Evolutionary conservation across 2,797 vertebrate species (phyloP), one percentile per base, ranked within the genome.

Genomic region (Cuniculus paca): DNA sequence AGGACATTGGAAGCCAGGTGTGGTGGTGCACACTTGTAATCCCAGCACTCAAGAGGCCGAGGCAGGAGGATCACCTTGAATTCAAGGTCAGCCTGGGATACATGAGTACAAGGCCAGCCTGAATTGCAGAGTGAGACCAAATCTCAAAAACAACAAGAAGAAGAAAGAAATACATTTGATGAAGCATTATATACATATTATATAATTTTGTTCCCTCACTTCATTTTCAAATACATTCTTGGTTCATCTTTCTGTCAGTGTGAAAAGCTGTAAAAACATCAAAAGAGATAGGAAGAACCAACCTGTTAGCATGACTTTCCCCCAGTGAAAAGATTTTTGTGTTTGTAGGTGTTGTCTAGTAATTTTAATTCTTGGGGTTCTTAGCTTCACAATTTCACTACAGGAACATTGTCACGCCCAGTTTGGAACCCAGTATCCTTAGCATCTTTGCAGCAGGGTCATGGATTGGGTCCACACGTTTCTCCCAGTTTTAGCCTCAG

Each of bases 171-270:
- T 28, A 28, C 50, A 28, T 93, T 86, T 77, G 56, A 77, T 54
- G 36, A 81, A 83, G 6, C 13, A 48, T 77, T 19, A 4, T 26
- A 65, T 48, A 14, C 65, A 28, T 74, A 14, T 22, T 36, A 52
- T 12, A 6, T 9, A 50, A 65, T 52, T 39, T 6, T 26, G 77
- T 82, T 91, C 60, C 90, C 56, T 91, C 79, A 82, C 45, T 65
- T 13, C 84, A 87, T 56, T 63, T 31, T 84, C 26, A 88, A 87
- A 52, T 91, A 12, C 78, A 11, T 31, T 91, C 42, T 96, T 22
- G 50, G n/a, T 63, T 87, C 42, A 56, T 75, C 90, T 70, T 92
- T 11, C 39, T 45, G 26, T 77, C 11, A 50, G 45, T 36, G 22
- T 28, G n/a, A 70, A 58, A 90, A 87, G 36, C 83, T 52, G 39